A percentile compares a stretch with the other conserved stretches of the same genome.
Evolutionary conservation across 2,888 invertebrate species (phyloP).

Genomic region (Caenorhabditis panamensis): DNA sequence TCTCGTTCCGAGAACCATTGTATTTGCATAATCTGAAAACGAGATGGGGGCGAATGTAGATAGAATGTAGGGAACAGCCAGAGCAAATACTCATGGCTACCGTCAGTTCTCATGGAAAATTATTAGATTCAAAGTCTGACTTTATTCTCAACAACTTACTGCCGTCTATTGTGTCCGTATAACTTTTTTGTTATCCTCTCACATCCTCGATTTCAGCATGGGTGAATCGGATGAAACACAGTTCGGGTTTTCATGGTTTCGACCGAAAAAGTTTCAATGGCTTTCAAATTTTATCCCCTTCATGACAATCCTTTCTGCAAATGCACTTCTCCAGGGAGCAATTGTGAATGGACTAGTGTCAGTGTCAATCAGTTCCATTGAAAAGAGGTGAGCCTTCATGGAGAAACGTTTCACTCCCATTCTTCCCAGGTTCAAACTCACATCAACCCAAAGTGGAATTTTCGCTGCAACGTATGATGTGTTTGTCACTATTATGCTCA

Average conservation of each 20-base stretch:
- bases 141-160: background rate
- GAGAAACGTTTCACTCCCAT: too few relatives aligned
- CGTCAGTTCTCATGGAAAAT: conserved; percentile 10
- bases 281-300: conserved; percentile 66
- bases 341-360: conserved; percentile 73
- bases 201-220: conserved; percentile 34
- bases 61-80: background rate
- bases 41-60: background rate
- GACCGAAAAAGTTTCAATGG: conserved; percentile 54
- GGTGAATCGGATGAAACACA: conserved; percentile 49
- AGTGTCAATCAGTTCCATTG: conserved; percentile 70
- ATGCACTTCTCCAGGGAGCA: conserved; percentile 71
- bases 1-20: conserved; percentile 17
- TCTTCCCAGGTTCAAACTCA: conserved; percentile 62
- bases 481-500: conserved; percentile 67
- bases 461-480: conserved; percentile 72
- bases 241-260: conserved; percentile 52
- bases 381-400: conserved; percentile 69
- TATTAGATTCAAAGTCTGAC: background rate
- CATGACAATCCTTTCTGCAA: conserved; percentile 62
- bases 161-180: conserved; percentile 14
- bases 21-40: conserved; percentile 56
- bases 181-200: background rate
- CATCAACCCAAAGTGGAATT: conserved; percentile 69
- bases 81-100: conserved; percentile 14